Conservation (phyloP, 2,888 invertebrate genomes). For the Sinhomidia bicolor region DNA sequence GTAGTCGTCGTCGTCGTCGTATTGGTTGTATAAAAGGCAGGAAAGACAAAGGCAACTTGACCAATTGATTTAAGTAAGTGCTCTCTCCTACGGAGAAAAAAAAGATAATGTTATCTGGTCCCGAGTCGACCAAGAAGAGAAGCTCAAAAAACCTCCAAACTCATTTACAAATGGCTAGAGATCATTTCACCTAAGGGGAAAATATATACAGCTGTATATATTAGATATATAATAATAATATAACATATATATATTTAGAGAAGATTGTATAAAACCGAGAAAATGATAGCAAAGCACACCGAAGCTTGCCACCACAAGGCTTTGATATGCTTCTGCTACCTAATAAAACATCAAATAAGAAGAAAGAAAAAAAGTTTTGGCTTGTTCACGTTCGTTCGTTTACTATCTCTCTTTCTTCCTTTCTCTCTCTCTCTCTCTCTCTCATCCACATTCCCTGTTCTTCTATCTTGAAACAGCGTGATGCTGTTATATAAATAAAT, state of each 20-base stretch:
- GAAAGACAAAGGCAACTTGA: not conserved
- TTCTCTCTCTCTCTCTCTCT: not conserved
- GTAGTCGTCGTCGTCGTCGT: no score
- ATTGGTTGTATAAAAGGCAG: no score
- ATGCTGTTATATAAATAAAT: slow-evolving; percentile 5
- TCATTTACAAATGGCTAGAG: not conserved
- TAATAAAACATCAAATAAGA: slow-evolving; percentile 1
- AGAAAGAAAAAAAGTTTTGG: not conserved
- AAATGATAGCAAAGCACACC: no score
- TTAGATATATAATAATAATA: no score
- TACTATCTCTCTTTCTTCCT: not conserved
- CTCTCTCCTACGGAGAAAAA: not conserved
- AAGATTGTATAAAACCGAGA: no score
- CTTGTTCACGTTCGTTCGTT: not conserved
- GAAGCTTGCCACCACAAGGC: not conserved
- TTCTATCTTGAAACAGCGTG: not conserved
- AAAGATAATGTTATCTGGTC: not conserved
- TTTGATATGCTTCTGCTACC: not conserved
- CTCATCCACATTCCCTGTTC: not conserved
- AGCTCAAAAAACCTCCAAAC: not conserved
- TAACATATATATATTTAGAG: no score
- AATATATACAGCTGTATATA: no score
- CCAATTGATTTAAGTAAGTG: not conserved
- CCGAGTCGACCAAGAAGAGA: not conserved
- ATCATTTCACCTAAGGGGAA: no score